Base-by-base conservation (phyloP, 2,888 invertebrate species). In the Fragum sueziense region DNA sequence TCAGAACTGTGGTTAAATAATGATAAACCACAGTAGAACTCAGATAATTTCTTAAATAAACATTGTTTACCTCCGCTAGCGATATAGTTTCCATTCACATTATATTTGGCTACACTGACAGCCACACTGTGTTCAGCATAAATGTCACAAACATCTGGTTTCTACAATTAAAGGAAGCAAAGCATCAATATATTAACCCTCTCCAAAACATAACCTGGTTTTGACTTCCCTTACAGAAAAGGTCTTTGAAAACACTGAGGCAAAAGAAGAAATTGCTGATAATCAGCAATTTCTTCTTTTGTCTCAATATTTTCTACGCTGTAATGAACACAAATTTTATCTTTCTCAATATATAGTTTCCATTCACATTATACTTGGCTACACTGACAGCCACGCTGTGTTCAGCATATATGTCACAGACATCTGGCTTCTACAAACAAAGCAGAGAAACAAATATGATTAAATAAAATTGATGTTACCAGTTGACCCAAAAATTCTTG, bases 71-170 rank as follows among this genome's bases (percentile, higher is more conserved):
- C 98, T 94, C 98, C 99, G 85, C 99, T 99, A 57, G 98, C 97
- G 91, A 99, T 99, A 94, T 99, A 99, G 94, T 97, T 99, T 86
- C 99, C 98, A 93, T 97, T 98, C 11, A 99, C 99, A 33, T 99
- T 98, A 94, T 98, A 99, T 94, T 99, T 99, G 79, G 99, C 99
- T 77, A 99, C 98, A 93, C 97, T 98, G 3, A 98, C 97, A 91
- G 96, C 95, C 91, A 97, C 96, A 67, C 98, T 97, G 94, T 99
- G 99, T 94, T 99, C 98, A 3, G 99, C 98, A 94, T 99, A 99
- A 85, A 99, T 96, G 93, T 99, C 99, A 81, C 97, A 95, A 87
- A 97, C 96, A 25, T 97, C 96, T 85, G 99, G 98, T 94, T 99
- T 96, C 96, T 97, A 88, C 52, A 85, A 59, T 59, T 22, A 54